Percentiles rank a stretch among this genome's conserved stretches.
Conservation (phyloP, 2,113 vertebrate species). For the Motacilla tschutschensis region DNA sequence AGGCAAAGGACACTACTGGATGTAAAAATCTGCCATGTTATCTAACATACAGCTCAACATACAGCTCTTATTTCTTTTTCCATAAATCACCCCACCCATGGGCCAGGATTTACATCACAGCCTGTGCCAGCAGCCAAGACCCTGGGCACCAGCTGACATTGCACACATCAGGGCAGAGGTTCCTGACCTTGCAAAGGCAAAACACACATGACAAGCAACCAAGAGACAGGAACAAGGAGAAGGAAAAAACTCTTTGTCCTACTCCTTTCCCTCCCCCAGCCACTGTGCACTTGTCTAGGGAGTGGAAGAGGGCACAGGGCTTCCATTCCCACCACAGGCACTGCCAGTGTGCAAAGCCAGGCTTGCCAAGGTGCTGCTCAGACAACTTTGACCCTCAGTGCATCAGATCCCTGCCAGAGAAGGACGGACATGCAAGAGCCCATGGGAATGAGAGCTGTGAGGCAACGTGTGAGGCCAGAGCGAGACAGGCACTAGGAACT, state of each 20-base stretch:
- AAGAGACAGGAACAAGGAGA: background rate
- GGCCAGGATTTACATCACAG: background rate
- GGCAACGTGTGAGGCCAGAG: fast-evolving
- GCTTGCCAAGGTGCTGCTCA: background rate
- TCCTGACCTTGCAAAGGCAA: background rate
- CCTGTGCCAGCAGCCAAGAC: background rate
- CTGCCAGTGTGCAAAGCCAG: background rate
- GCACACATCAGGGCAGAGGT: background rate
- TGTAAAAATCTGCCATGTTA: background rate
- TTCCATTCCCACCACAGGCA: background rate
- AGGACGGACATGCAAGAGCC: background rate
- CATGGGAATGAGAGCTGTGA: background rate
- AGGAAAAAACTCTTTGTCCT: background rate
- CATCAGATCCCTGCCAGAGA: background rate
- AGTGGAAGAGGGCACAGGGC: background rate
- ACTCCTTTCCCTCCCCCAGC: background rate
- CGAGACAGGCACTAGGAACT: fast-evolving
- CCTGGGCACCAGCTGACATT: background rate
- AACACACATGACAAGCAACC: background rate
- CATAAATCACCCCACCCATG: background rate
- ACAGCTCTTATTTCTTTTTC: background rate
- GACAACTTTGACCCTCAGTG: background rate
- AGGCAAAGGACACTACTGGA: background rate
- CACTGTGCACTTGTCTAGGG: background rate
- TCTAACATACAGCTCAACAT: background rate